Conservation (phyloP, 2,888 invertebrate genomes). For the Hymenopus coronatus region DNA sequence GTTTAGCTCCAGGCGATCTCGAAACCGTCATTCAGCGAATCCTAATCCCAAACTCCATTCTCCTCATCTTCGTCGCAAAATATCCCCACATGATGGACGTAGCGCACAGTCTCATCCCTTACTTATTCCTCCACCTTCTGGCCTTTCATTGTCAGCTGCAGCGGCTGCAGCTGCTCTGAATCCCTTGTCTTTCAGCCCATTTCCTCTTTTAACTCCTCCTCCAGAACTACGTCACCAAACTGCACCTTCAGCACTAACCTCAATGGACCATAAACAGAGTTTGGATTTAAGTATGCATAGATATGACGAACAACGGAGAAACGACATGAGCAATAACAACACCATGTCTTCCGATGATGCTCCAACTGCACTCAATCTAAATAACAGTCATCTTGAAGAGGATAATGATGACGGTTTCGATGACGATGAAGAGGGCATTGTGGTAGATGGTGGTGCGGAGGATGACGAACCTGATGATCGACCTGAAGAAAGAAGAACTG, state of each 20-base stretch:
- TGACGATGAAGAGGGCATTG: conserved; percentile 75
- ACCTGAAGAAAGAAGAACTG: conserved; percentile 40
- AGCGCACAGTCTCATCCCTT: conserved; percentile 80
- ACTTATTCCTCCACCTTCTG: conserved; percentile 70
- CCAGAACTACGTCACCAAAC: conserved; percentile 47
- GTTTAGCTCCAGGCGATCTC: conserved; percentile 94
- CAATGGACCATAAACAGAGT: conserved; percentile 63
- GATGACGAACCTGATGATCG: conserved; percentile 58
- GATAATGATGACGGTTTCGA: conserved; percentile 47
- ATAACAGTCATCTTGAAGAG: conserved; percentile 43
- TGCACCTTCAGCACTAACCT: conserved; percentile 56
- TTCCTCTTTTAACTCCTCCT: conserved; percentile 61
- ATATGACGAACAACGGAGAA: conserved; percentile 43
- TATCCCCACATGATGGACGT: conserved; percentile 90
- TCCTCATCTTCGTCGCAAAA: conserved; percentile 88
- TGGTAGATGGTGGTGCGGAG: conserved; percentile 71
- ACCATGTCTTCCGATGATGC: conserved; percentile 47
- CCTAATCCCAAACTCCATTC: conserved; percentile 98
- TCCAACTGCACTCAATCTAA: conserved; percentile 45
- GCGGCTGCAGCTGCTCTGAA: conserved; percentile 62
- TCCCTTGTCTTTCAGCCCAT: conserved; percentile 73
- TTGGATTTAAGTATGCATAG: conserved; percentile 54
- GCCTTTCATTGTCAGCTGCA: conserved; percentile 57
- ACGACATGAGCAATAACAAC: conserved; percentile 47
- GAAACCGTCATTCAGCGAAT: conserved; percentile 96